phyloP scores from a whole-genome alignment of 2,888 invertebrate genomes.

The Neoitamus cyanurus region DNA sequence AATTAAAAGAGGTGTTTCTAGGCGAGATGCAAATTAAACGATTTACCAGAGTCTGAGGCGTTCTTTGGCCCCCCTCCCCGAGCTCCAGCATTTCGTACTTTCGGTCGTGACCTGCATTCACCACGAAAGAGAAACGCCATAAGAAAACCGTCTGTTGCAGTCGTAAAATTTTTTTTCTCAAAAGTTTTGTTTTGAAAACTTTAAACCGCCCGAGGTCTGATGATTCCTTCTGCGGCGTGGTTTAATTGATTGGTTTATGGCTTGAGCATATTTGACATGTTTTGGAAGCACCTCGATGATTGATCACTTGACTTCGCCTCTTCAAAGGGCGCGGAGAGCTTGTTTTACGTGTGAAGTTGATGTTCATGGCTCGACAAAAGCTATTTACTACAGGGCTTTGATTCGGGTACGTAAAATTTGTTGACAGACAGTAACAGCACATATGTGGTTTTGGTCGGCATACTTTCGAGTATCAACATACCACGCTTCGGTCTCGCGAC shows the following conservation, averaged over 20 bases:
- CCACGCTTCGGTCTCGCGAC: neutral
- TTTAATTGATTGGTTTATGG: constrained; percentile 7
- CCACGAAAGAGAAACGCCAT: neutral
- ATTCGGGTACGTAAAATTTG: neutral
- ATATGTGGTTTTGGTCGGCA: neutral
- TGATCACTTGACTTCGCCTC: neutral
- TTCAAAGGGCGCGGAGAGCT: neutral
- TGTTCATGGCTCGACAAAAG: neutral
- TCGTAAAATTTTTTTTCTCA: neutral
- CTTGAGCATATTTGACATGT: neutral
- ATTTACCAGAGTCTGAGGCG: neutral
- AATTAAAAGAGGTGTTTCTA: constrained; percentile 13
- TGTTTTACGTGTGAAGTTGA: neutral
- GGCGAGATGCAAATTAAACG: neutral
- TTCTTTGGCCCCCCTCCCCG: neutral
- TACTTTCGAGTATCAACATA: neutral
- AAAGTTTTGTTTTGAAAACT: neutral
- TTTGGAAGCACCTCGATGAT: neutral
- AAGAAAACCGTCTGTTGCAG: neutral
- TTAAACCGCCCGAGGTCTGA: neutral
- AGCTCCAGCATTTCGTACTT: neutral
- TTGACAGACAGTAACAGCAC: neutral
- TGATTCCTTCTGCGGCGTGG: neutral
- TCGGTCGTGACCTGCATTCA: neutral
- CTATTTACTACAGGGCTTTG: neutral